These are phyloP conservation scores for Aphaenogaster rudis DNA, from an alignment of 1,140 invertebrate genomes.

Conservation along the genomic window DNA sequence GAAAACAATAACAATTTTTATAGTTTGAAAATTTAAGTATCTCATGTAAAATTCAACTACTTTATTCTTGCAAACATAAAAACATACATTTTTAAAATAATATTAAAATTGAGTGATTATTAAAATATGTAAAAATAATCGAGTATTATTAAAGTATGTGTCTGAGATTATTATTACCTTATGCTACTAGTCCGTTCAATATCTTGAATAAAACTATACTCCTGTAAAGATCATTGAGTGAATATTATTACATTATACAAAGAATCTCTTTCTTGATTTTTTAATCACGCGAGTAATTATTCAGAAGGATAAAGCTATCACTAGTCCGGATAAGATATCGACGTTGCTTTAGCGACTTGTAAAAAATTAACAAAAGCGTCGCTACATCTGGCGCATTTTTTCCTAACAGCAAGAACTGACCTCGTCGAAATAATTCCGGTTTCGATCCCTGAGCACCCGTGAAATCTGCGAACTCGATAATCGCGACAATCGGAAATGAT, in stretches of 20 bases:
- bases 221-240: background rate
- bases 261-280: background rate
- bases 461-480: conserved; percentile 25
- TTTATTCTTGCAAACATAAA: background rate
- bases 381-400: background rate
- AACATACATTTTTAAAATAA: background rate
- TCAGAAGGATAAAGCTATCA: background rate
- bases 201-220: background rate
- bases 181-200: background rate
- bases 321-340: background rate
- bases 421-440: conserved; percentile 22
- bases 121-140: background rate
- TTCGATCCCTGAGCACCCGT: conserved; percentile 24
- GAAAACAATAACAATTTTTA: background rate
- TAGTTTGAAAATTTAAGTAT: background rate
- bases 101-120: background rate
- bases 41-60: background rate
- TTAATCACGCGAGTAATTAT: background rate
- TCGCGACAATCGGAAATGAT: conserved; percentile 16
- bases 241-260: background rate
- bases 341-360: background rate
- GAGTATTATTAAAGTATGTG: background rate
- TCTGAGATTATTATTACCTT: conserved; percentile 22
- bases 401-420: background rate
- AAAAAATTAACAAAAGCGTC: background rate